These are phyloP conservation scores for Drosophila tripunctata DNA, from an alignment of 2,888 invertebrate genomes.

Conservation along the genomic window DNA sequence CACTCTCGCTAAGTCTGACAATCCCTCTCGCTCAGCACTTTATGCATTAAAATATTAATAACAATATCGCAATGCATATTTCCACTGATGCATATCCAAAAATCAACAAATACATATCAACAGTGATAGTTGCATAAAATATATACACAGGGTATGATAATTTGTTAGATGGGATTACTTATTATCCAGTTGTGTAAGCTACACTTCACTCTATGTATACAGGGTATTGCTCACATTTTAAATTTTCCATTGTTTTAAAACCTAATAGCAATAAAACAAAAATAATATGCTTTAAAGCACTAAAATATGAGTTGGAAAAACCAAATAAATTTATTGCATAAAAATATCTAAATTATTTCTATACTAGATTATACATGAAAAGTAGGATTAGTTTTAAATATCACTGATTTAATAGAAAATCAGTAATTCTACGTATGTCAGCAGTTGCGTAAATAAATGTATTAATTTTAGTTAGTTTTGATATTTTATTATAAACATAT, in stretches of 20 bases:
- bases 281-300: neutral
- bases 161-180: neutral
- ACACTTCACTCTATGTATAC: too few species aligned
- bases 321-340: too few species aligned
- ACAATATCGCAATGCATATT: slow-evolving; percentile 62
- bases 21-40: slow-evolving; percentile 36
- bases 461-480: neutral
- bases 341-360: too few species aligned
- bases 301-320: neutral
- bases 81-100: slow-evolving; percentile 42
- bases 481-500: slow-evolving; percentile 5
- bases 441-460: neutral
- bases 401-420: neutral
- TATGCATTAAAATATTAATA: slow-evolving; percentile 71
- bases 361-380: too few species aligned
- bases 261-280: neutral
- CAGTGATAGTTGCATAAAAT: neutral
- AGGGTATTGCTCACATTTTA: neutral
- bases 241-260: neutral
- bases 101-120: slow-evolving; percentile 33
- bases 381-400: neutral
- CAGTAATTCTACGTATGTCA: too few species aligned
- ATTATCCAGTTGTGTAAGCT: too few species aligned
- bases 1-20: neutral
- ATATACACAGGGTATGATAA: neutral